A percentile compares a stretch with the other conserved stretches of the same genome.
These are phyloP conservation scores for Ellobius talpinus DNA, from an alignment of 2,113 vertebrate species.

Conservation along the genomic window DNA sequence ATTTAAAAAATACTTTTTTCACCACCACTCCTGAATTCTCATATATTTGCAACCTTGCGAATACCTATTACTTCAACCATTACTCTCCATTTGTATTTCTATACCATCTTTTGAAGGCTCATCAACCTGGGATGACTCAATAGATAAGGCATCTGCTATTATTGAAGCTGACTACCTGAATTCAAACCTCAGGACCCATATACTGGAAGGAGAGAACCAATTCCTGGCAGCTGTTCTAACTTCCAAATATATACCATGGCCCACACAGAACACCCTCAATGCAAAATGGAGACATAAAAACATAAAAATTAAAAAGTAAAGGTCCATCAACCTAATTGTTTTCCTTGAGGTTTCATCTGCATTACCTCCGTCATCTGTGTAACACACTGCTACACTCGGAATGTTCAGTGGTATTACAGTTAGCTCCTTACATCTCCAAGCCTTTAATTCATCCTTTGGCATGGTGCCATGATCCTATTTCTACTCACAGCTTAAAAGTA, in stretches of 20 bases:
- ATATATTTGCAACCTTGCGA: not conserved
- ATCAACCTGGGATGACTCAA: not conserved
- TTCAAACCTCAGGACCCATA: not conserved
- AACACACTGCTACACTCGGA: not conserved
- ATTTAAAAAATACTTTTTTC: slow-evolving; percentile 13
- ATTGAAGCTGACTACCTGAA: not conserved
- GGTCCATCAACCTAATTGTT: not conserved
- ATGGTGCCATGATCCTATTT: not conserved
- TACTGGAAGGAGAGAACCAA: not conserved
- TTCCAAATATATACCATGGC: not conserved
- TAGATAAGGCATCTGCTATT: not conserved
- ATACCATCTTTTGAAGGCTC: not conserved
- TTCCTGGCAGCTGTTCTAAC: not conserved
- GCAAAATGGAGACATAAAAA: not conserved
- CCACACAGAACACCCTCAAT: not conserved
- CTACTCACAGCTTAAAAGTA: not conserved
- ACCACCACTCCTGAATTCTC: not conserved
- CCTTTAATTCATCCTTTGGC: not conserved
- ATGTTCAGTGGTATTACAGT: not conserved
- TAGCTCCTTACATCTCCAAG: not conserved
- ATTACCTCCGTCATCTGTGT: not conserved
- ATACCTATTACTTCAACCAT: not conserved
- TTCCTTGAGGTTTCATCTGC: not conserved
- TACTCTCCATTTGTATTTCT: not conserved
- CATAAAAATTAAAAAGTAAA: not conserved